Conservation (phyloP, 2,113 vertebrate species). For the Aepyceros melampus region DNA sequence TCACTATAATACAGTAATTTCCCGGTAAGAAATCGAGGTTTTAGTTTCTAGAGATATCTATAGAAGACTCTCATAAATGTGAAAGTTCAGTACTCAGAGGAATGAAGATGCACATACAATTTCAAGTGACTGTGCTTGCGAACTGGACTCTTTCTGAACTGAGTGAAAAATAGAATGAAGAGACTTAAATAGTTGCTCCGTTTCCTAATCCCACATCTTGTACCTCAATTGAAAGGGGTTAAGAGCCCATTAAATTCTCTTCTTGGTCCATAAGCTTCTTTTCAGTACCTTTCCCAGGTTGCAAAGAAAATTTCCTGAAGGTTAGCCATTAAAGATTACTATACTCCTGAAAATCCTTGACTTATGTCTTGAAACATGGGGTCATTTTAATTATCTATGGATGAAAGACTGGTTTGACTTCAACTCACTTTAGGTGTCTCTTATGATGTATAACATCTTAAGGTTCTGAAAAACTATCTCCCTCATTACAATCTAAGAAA, state of each 20-base stretch:
- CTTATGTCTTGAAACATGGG: slow-evolving; percentile 53
- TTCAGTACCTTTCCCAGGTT: slow-evolving; percentile 43
- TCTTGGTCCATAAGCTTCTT: slow-evolving; percentile 67
- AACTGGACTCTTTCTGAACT: slow-evolving; percentile 54
- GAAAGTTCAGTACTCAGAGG: slow-evolving; percentile 33
- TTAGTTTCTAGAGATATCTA: slow-evolving; percentile 34
- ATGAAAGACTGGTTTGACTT: slow-evolving; percentile 54
- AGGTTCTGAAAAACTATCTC: slow-evolving; percentile 28
- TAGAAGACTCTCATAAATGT: slow-evolving; percentile 42
- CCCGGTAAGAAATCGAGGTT: slow-evolving; percentile 14
- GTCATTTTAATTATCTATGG: slow-evolving; percentile 55
- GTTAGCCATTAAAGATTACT: slow-evolving; percentile 58
- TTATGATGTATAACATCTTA: slow-evolving; percentile 36
- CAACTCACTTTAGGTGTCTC: slow-evolving; percentile 14
- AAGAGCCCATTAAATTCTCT: slow-evolving; percentile 70
- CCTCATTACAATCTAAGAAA: background rate
- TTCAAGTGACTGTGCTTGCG: slow-evolving; percentile 2
- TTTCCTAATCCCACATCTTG: slow-evolving; percentile 49
- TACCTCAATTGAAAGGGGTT: slow-evolving; percentile 68
- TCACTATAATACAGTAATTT: background rate
- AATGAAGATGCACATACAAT: slow-evolving; percentile 39
- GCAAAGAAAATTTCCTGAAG: slow-evolving; percentile 66
- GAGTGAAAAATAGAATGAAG: slow-evolving; percentile 63
- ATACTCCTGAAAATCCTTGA: slow-evolving; percentile 60
- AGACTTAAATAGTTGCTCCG: slow-evolving; percentile 57